A percentile compares a stretch with the other conserved stretches of the same genome.
These are phyloP conservation scores for Galeopsomyia nigrocyanea DNA, from an alignment of 2,888 invertebrate species.

Conservation along the genomic window DNA sequence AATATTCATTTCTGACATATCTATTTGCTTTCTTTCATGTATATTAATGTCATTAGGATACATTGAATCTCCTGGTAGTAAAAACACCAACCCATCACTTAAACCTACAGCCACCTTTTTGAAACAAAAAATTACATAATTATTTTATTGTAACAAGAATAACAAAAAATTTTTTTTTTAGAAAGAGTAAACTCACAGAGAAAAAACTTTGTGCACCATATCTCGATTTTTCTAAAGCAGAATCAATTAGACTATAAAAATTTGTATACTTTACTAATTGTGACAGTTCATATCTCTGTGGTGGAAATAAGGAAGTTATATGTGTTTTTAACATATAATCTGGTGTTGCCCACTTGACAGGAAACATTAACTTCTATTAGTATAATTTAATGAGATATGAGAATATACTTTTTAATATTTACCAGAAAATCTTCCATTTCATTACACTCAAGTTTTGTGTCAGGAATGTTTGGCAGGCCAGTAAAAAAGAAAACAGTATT, in stretches of 20 bases:
- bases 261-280: constrained; percentile 73
- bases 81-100: constrained; percentile 73
- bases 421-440: constrained; percentile 76
- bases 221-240: constrained; percentile 73
- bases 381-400: neutral
- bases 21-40: constrained; percentile 51
- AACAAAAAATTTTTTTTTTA: too few relatives aligned
- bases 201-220: constrained; percentile 70
- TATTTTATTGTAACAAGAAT: neutral
- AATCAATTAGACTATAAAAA: constrained; percentile 73
- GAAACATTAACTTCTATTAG: constrained; percentile 4
- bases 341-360: constrained; percentile 77
- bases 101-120: constrained; percentile 70
- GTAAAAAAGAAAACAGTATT: constrained; percentile 83
- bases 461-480: constrained; percentile 73
- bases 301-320: constrained; percentile 75
- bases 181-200: constrained; percentile 52
- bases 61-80: constrained; percentile 73
- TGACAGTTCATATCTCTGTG: constrained; percentile 83
- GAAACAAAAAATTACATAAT: neutral
- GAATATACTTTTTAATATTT: constrained; percentile 46
- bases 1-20: constrained; percentile 54
- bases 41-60: constrained; percentile 56
- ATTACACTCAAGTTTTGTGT: constrained; percentile 69
- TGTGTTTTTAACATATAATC: constrained; percentile 65